phyloP scores from a whole-genome alignment of 2,888 invertebrate species.

The Phalera bucephala region DNA sequence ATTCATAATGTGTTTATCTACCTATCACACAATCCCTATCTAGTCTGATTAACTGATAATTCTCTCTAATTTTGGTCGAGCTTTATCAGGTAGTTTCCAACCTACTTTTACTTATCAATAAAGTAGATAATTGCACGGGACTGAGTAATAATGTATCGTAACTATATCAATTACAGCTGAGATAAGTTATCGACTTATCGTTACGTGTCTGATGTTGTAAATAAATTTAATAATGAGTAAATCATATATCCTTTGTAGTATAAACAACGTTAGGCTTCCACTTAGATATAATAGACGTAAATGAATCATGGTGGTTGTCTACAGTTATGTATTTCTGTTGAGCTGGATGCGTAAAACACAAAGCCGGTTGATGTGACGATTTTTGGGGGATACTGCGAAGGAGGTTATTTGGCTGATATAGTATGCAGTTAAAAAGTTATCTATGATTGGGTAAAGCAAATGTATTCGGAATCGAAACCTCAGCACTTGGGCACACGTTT shows the following conservation, averaged over 20 bases:
- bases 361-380: too few species aligned
- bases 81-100: constrained; percentile 36
- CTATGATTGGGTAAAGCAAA: too few species aligned
- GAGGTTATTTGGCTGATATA: too few species aligned
- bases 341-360: too few species aligned
- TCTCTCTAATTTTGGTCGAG: constrained; percentile 31
- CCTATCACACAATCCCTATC: constrained; percentile 12
- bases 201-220: constrained; percentile 13
- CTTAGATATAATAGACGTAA: too few species aligned
- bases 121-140: constrained; percentile 25
- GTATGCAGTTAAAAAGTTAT: too few species aligned
- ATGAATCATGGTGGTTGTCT: too few species aligned
- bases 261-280: background rate
- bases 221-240: constrained; percentile 11
- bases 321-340: too few species aligned
- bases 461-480: too few species aligned
- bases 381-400: too few species aligned
- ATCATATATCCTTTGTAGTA: background rate
- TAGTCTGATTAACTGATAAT: constrained; percentile 22
- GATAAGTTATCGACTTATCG: constrained; percentile 29
- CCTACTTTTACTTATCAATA: constrained; percentile 33
- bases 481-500: too few species aligned
- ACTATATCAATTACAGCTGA: constrained; percentile 40
- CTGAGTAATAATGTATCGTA: constrained; percentile 37
- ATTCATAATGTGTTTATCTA: constrained; percentile 8